These are phyloP conservation scores for Solenopsis fugax DNA, from an alignment of 1,140 invertebrate species.

Conservation along the genomic window DNA sequence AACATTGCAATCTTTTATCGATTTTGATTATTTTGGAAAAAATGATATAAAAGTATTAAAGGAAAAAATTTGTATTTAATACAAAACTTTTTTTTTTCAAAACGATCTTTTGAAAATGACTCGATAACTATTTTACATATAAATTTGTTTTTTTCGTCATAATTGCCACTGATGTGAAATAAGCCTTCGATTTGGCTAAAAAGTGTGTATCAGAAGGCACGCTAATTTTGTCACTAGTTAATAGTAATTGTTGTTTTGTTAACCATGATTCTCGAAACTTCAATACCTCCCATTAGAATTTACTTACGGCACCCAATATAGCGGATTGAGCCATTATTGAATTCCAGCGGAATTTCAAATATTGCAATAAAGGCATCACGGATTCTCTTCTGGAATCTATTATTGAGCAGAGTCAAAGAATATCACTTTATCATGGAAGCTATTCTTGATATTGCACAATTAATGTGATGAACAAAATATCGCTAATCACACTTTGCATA, in stretches of 20 bases:
- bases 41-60: background rate
- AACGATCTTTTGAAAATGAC: background rate
- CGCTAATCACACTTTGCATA: slow-evolving; percentile 39
- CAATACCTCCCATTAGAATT: slow-evolving; percentile 44
- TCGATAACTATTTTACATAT: background rate
- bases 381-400: slow-evolving; percentile 56
- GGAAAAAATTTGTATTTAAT: background rate
- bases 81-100: background rate
- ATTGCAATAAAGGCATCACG: slow-evolving; percentile 54
- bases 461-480: slow-evolving; percentile 27
- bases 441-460: slow-evolving; percentile 57
- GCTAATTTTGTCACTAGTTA: slow-evolving; percentile 9
- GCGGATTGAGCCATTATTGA: slow-evolving; percentile 47
- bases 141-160: background rate
- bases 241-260: slow-evolving; percentile 41
- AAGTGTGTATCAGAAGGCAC: background rate
- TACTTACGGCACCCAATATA: slow-evolving; percentile 48
- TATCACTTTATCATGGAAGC: slow-evolving; percentile 52
- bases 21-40: background rate
- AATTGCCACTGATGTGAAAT: background rate
- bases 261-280: slow-evolving; percentile 13
- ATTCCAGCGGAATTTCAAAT: slow-evolving; percentile 53
- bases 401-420: slow-evolving; percentile 58
- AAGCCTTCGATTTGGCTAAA: background rate
- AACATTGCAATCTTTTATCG: background rate